Base-by-base conservation (phyloP, 2,113 vertebrate species). In the Rutilus rutilus region DNA sequence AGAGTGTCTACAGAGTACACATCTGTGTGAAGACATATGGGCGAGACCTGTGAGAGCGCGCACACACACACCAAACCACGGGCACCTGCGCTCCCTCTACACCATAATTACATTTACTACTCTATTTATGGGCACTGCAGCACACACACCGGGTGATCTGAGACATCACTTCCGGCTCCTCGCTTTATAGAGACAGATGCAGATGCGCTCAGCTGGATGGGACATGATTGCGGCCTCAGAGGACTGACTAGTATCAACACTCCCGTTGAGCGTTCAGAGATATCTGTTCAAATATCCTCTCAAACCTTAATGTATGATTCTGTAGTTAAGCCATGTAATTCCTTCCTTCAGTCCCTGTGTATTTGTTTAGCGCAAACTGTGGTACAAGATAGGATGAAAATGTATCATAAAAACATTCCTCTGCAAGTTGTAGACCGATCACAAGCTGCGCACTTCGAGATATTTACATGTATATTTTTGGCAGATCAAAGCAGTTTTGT, bases 1-100 rank as follows among this genome's bases (percentile, higher is more conserved):
- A 76, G 71, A 54, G 36, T 52, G 71, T 73, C 64, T 60, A 78
- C 75, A 81, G n/a, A 75, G 67, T 42, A 4, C 60, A 81, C 57
- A 76, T 77, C 83, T 74, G 86, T 75, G 65, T 59, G 60, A 47
- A 54, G 80, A 78, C 45, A 39, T 83, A 75, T n/a, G 74, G 73
- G 19, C 10, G 12, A 80, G 52, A 36, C 52, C 76, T 69, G 39
- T 69, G 23, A 45, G 45, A 45, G 1, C 76, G 64, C 47, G 25
- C 45, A 54, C 27, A 39, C 69, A 39, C 59, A 64, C 80, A 83
- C 52, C 47, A 33, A 42, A 45, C 23, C 80, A 81, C 42, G 14
- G 54, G 62, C 67, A 85, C 47, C 82, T 73, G 69, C 17, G 30
- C 71, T 82, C 59, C 42, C 42, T 64, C 67, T 33, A 52, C 45